Evolutionary conservation across 2,113 vertebrate genomes (phyloP).

Genomic region (Gracilinanus agilis): DNA sequence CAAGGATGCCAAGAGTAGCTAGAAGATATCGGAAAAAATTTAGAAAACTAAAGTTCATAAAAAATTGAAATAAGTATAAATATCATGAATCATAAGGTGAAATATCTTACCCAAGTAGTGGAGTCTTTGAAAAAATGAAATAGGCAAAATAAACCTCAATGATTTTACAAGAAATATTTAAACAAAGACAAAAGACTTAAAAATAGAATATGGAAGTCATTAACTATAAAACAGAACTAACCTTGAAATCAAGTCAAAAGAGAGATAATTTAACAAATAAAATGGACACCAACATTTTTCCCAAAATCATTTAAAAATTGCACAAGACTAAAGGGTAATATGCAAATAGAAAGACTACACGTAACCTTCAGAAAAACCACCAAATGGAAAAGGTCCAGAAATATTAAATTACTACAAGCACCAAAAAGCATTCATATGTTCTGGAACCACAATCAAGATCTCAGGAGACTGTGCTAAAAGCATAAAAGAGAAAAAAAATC

Average conservation of each 20-base stretch:
- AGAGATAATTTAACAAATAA: neutral
- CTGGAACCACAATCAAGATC: neutral
- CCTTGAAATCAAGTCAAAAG: neutral
- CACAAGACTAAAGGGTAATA: neutral
- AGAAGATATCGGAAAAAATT: neutral
- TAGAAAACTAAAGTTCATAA: neutral
- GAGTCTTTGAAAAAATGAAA: neutral
- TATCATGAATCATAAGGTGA: neutral
- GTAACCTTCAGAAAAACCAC: neutral
- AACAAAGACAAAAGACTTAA: neutral
- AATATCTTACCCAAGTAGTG: neutral
- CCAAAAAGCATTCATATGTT: neutral
- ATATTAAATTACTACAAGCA: neutral
- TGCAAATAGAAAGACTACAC: neutral
- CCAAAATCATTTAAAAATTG: neutral
- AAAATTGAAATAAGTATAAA: neutral
- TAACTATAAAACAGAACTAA: neutral
- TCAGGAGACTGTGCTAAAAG: neutral
- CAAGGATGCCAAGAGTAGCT: neutral
- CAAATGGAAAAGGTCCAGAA: neutral
- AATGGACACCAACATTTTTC: neutral
- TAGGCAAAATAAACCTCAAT: neutral
- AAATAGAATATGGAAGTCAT: neutral
- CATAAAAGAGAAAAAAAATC: neutral
- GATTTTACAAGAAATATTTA: neutral